phyloP scores from a whole-genome alignment of 1,140 invertebrate genomes.

The Proales similis region DNA sequence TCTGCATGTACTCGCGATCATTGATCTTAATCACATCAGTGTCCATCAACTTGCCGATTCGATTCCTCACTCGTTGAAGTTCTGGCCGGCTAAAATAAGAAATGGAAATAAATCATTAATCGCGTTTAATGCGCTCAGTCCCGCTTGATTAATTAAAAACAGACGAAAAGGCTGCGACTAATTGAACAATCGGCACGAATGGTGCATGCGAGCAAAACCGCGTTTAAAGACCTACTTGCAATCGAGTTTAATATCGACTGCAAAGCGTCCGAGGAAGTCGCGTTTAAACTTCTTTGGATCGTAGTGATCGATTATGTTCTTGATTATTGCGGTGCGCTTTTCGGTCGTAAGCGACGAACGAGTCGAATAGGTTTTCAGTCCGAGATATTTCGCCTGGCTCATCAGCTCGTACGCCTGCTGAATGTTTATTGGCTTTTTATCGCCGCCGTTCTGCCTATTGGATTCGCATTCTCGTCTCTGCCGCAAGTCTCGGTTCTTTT shows the following conservation, averaged over 20 bases:
- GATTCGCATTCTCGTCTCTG: too few relatives aligned
- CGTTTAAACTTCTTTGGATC: conserved; percentile 12
- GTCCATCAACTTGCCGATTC: conserved; percentile 26
- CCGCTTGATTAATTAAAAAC: background rate
- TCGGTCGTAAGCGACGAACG: too few relatives aligned
- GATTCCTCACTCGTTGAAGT: conserved; percentile 3
- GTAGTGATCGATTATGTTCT: conserved; percentile 25
- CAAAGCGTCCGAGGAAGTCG: conserved; percentile 3
- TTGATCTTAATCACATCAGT: conserved; percentile 28
- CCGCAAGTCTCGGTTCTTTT: too few relatives aligned
- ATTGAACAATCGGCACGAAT: too few relatives aligned
- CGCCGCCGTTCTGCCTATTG: too few relatives aligned
- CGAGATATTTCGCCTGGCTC: too few relatives aligned
- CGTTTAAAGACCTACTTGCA: conserved; percentile 12
- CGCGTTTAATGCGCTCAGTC: background rate
- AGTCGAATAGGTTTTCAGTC: too few relatives aligned
- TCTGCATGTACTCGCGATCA: conserved; percentile 22
- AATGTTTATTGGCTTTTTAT: too few relatives aligned
- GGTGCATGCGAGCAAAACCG: too few relatives aligned
- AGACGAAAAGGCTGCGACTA: too few relatives aligned
- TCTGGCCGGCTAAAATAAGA: conserved; percentile 14
- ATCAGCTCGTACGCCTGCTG: too few relatives aligned
- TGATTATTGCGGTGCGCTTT: conserved; percentile 28
- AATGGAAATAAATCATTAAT: too few relatives aligned
- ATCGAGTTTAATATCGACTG: conserved; percentile 5